Evolutionary conservation across 23 tunicate species (phyloP), one percentile per base, ranked within the genome.

Genomic region (Aplidium turbinatum): DNA sequence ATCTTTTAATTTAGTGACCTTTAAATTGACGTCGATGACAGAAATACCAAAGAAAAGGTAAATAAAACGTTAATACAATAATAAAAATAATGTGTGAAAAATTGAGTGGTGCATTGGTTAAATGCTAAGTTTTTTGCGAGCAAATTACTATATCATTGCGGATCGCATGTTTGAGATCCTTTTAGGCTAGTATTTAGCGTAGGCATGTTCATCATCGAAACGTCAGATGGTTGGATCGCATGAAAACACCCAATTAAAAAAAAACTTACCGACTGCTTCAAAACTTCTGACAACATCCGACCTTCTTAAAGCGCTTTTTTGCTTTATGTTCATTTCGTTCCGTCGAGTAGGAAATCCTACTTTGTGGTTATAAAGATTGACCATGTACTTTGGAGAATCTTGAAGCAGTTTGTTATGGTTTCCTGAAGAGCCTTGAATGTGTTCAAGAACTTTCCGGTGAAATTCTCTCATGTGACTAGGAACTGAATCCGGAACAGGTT

Each of bases 251-350:
- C 24, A 34, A 29, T 13, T 31, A 65, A 40, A 32, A 57, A 33
- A 16, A 58, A 3, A 63, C 86, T 74, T 56, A 87, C 94, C 94
- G 47, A 81, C 61, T 20, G 68, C 69, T 23, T 57, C 48, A 35
- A 87, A 80, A 54, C 94, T 71, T 42, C 94, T 62, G 29, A 87
- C 82, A 25, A 73, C 52, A 46, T 87, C 85, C 16, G 94, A 87
- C 57, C 64, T 64, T 68, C 56, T 80, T 38, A 87, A 30, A 3
- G 84, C 94, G 26, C 40, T 31, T 38, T 50, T 46, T 35, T 63
- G 63, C 48, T 79, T 86, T 34, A 29, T 33, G 70, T 72, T 77
- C 7, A 54, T 33, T 13, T 45, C 16, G 28, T 23, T 19, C 38
- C 30, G 29, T 47, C 39, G 16, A 19, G 23, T 42, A 18, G 45